phyloP scores from a whole-genome alignment of 1,140 invertebrate species.

The Drosophila subobscura region DNA sequence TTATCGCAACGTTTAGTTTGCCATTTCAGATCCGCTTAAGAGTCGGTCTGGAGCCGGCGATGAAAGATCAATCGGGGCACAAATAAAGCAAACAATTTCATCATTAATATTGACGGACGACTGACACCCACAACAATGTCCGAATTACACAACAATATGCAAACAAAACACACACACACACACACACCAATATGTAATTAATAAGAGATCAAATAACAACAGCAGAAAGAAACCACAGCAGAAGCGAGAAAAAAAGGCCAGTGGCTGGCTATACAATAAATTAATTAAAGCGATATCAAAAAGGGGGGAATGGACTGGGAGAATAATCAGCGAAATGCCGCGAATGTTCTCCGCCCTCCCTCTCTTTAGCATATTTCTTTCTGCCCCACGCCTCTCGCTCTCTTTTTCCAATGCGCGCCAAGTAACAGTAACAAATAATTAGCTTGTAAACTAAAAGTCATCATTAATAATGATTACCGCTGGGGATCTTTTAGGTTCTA shows the following conservation, averaged over 20 bases:
- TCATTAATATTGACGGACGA: conserved; percentile 3
- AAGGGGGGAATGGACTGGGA: conserved; percentile 39
- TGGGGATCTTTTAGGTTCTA: conserved; percentile 38
- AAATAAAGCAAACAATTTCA: conserved; percentile 28
- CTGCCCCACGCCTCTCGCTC: neutral
- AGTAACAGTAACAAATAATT: conserved; percentile 82
- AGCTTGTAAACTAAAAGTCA: conserved; percentile 82
- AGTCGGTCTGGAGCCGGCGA: conserved; percentile 1
- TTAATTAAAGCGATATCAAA: conserved; percentile 80
- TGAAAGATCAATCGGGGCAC: conserved; percentile 44
- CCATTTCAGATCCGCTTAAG: conserved; percentile 34
- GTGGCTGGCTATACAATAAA: conserved; percentile 69
- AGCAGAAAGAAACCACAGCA: conserved; percentile 25
- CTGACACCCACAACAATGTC: conserved; percentile 15
- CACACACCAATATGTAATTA: conserved; percentile 46
- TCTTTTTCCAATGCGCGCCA: conserved; percentile 22
- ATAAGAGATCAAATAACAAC: conserved; percentile 40
- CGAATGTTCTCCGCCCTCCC: conserved; percentile 8
- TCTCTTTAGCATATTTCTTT: neutral
- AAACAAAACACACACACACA: conserved; percentile 50
- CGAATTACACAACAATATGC: conserved; percentile 59
- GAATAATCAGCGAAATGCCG: conserved; percentile 35
- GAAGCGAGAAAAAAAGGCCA: conserved; percentile 55
- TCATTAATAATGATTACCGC: conserved; percentile 81
- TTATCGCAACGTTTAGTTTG: conserved; percentile 56